These are phyloP conservation scores for Noctua fimbriata DNA, from an alignment of 2,888 invertebrate species.

Conservation along the genomic window DNA sequence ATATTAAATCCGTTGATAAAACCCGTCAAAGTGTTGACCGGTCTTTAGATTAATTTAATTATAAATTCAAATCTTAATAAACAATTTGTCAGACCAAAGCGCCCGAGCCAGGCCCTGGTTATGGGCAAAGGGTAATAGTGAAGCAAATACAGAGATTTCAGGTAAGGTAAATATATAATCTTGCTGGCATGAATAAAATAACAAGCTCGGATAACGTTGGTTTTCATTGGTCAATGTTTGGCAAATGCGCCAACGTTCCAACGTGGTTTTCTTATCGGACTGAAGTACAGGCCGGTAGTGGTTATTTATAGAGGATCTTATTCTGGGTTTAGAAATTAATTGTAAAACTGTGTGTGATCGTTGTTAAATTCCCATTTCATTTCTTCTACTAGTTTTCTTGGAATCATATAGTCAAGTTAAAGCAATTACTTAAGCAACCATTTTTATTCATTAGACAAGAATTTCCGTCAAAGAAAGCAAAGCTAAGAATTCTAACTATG, in stretches of 20 bases:
- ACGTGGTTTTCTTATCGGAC: conserved; percentile 36
- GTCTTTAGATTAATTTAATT: not conserved
- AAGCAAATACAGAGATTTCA: conserved; percentile 40
- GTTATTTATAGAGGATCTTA: conserved; percentile 34
- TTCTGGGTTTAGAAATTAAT: conserved; percentile 14
- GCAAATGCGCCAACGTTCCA: conserved; percentile 43
- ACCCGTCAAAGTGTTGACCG: not conserved
- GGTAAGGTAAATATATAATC: conserved; percentile 46
- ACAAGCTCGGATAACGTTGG: conserved; percentile 32
- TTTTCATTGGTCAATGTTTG: conserved; percentile 38
- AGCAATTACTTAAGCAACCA: not conserved
- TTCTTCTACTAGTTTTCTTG: not conserved
- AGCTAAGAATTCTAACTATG: too few relatives aligned
- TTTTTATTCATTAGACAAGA: not conserved
- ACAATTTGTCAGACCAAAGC: conserved; percentile 43
- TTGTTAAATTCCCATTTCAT: not conserved
- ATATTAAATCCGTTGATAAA: too few relatives aligned
- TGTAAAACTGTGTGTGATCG: not conserved
- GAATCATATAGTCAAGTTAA: not conserved
- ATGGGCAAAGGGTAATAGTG: conserved; percentile 41
- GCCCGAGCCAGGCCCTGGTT: conserved; percentile 11
- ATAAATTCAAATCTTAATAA: conserved; percentile 47
- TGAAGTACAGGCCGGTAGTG: conserved; percentile 34
- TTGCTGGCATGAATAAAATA: conserved; percentile 49
- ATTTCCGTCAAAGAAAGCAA: too few relatives aligned